Conservation (phyloP, 2,113 vertebrate species). For the Herpetotheres cachinnans region DNA sequence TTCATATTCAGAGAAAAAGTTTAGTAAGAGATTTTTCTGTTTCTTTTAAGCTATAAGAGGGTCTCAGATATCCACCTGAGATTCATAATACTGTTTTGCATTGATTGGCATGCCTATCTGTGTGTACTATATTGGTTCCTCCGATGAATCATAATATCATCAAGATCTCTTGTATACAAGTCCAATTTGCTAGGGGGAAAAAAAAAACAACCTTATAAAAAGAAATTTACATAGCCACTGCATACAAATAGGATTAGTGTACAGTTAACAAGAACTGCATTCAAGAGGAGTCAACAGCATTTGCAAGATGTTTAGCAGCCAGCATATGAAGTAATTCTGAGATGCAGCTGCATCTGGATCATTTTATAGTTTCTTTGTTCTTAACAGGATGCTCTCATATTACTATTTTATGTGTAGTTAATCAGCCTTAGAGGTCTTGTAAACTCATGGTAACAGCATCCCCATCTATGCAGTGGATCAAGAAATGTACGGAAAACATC, state of each 20-base stretch:
- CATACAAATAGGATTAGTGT: slow-evolving; percentile 21
- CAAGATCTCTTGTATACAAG: not conserved
- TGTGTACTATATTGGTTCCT: not conserved
- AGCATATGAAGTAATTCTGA: slow-evolving; percentile 6
- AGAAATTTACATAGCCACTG: slow-evolving; percentile 23
- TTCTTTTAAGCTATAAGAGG: not conserved
- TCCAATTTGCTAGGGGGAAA: not conserved
- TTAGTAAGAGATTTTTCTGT: not conserved
- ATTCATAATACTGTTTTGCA: slow-evolving; percentile 3
- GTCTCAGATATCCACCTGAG: not conserved
- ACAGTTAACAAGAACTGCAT: slow-evolving; percentile 4
- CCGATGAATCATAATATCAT: not conserved
- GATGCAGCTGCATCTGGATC: slow-evolving; percentile 36
- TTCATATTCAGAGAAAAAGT: not conserved
- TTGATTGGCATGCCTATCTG: not conserved
- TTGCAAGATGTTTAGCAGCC: slow-evolving; percentile 41
- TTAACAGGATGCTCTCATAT: slow-evolving; percentile 10
- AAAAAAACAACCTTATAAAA: not conserved
- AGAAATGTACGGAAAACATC: not conserved
- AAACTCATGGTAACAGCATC: not conserved
- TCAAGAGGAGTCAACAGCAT: slow-evolving; percentile 11
- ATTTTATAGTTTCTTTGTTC: slow-evolving; percentile 47
- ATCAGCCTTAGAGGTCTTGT: slow-evolving; percentile 9
- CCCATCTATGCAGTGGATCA: not conserved
- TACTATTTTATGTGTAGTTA: slow-evolving; percentile 31